Conservation (phyloP, 2,113 vertebrate species). For the Isichthys henryi region DNA sequence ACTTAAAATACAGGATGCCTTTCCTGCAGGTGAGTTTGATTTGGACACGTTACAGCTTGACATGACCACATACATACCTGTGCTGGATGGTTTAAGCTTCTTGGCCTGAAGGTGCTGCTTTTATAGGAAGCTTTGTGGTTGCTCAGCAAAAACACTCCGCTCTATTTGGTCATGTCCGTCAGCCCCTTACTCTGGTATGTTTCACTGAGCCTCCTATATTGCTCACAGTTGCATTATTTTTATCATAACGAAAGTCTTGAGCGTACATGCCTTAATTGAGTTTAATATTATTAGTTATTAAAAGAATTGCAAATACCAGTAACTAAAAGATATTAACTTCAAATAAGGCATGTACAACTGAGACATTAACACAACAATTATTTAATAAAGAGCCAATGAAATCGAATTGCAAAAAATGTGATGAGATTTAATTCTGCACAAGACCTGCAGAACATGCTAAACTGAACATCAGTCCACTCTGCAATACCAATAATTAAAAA, state of each 20-base stretch:
- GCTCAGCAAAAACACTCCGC: conserved; percentile 33
- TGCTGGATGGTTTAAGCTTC: conserved; percentile 40
- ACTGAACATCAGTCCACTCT: neutral
- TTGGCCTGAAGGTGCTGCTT: conserved; percentile 37
- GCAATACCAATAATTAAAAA: conserved; percentile 15
- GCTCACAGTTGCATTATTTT: conserved; percentile 35
- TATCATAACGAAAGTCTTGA: conserved; percentile 31
- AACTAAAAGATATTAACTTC: neutral
- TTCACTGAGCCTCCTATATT: conserved; percentile 32
- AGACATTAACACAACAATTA: neutral
- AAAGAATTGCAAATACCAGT: neutral
- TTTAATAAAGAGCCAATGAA: neutral
- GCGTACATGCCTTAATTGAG: neutral
- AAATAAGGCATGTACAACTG: neutral
- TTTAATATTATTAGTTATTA: neutral
- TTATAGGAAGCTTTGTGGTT: conserved; percentile 46
- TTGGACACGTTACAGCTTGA: neutral
- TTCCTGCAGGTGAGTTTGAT: neutral
- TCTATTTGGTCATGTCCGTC: conserved; percentile 52
- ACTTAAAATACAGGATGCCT: neutral
- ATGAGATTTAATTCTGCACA: neutral
- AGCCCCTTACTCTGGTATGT: conserved; percentile 41
- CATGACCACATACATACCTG: conserved; percentile 43
- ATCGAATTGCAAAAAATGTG: neutral
- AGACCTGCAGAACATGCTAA: neutral